Evolutionary conservation across 2,113 vertebrate species (phyloP), one percentile per base, ranked within the genome.

Genomic region (Chlorodrepanis virens): DNA sequence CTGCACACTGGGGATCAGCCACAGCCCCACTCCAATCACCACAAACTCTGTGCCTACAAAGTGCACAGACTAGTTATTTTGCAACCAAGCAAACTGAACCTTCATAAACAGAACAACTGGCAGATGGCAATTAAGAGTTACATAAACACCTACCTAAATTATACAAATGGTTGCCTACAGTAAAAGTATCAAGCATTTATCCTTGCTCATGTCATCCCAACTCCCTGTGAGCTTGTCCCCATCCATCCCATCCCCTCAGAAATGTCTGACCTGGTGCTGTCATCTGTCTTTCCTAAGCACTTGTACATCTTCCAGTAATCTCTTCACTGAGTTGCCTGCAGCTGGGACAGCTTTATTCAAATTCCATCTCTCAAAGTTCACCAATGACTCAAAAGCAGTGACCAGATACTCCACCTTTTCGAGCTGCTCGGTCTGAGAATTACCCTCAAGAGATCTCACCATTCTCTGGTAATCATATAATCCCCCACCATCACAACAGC

Each of bases 41-140:
- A 39, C 35, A 28, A 6, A 18, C 35, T 9, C 11, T 9, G 35
- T 39, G 35, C 35, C 17, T 3, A 19, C 11, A 28, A 28, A 8
- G 4, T 19, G 76, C 50, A 83, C 56, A 87, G 50, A 80, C 1
- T 1, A 93, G 56, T 70, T 89, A 91, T 79, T 87, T 84, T 94
- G 87, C 87, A 94, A 94, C 72, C 92, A 93, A 93, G 80, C 39
- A 90, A 87, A 94, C 57, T 77, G 84, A 79, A 33, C 63, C 65
- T 90, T 81, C 74, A 53, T 52, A 83, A 96, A 88, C 67, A 93
- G 52, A 59, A 70, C 91, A 94, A 72, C 56, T 94, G 70, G 86
- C 79, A 83, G 69, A 81, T 68, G 20, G 68, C 89, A 94, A 95
- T 94, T 93, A 96, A 68, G 68, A 81, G 60, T 95, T 94, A 93